phyloP scores from a whole-genome alignment of 2,797 vertebrate genomes.

The Gambelia wislizenii region DNA sequence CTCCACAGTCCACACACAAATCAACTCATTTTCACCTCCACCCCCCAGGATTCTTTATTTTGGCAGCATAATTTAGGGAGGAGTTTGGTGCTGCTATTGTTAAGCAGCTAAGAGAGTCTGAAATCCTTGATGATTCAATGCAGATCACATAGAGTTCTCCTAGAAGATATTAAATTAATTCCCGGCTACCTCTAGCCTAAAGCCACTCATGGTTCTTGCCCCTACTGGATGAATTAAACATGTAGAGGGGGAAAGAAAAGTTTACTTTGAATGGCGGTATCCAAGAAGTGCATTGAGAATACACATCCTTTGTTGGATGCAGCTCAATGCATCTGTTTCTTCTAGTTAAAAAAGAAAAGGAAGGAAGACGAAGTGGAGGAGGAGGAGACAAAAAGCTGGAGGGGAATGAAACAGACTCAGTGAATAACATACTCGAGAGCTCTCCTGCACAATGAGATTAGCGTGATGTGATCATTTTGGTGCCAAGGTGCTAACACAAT shows the following conservation, averaged over 20 bases:
- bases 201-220: slow-evolving; percentile 27
- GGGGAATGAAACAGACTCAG: slow-evolving; percentile 61
- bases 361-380: slow-evolving; percentile 11
- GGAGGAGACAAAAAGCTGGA: slow-evolving; percentile 26
- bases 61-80: background rate
- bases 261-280: slow-evolving; percentile 15
- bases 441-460: slow-evolving; percentile 85
- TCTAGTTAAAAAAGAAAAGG: slow-evolving; percentile 44
- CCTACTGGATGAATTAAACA: slow-evolving; percentile 16
- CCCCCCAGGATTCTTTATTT: background rate
- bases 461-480: slow-evolving; percentile 78
- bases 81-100: background rate
- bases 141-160: background rate
- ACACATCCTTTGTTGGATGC: background rate
- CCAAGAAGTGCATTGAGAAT: slow-evolving; percentile 44
- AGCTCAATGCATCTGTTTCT: slow-evolving; percentile 28
- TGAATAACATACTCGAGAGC: slow-evolving; percentile 78
- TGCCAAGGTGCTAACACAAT: slow-evolving; percentile 88
- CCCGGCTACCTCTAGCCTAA: slow-evolving; percentile 39
- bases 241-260: background rate
- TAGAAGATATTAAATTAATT: background rate
- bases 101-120: background rate
- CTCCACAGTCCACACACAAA: background rate
- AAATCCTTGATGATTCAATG: background rate
- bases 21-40: background rate